These are phyloP conservation scores for Eulemur mongoz DNA, from an alignment of 2,797 vertebrate genomes.

Conservation along the genomic window DNA sequence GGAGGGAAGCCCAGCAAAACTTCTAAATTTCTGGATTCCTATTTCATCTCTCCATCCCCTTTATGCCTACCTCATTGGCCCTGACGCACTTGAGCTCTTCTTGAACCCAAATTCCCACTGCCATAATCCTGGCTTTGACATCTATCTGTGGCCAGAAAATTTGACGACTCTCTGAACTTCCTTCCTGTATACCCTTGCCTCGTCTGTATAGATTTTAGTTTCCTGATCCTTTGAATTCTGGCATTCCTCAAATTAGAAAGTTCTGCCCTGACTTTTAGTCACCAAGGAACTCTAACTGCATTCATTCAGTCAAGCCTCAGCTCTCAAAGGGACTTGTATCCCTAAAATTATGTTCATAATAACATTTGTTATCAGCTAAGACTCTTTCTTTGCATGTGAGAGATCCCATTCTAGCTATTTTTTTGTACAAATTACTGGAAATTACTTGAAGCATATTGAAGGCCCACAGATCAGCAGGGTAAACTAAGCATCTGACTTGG, in stretches of 20 bases:
- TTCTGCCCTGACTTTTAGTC: neutral
- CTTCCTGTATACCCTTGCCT: neutral
- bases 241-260: neutral
- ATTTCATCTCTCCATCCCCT: neutral
- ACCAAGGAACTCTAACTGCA: neutral
- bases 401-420: neutral
- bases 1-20: neutral
- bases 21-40: neutral
- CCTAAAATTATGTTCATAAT: neutral
- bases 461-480: neutral
- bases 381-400: neutral
- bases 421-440: neutral
- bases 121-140: neutral
- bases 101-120: neutral
- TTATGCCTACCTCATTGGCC: too few species aligned
- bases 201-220: neutral
- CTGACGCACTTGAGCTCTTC: neutral
- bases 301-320: neutral
- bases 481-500: neutral
- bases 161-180: neutral
- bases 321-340: neutral
- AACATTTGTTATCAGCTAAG: neutral
- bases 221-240: neutral
- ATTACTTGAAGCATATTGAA: neutral
- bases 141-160: neutral